Conservation (phyloP, 2,888 invertebrate genomes). For the Alloplasta piceator region DNA sequence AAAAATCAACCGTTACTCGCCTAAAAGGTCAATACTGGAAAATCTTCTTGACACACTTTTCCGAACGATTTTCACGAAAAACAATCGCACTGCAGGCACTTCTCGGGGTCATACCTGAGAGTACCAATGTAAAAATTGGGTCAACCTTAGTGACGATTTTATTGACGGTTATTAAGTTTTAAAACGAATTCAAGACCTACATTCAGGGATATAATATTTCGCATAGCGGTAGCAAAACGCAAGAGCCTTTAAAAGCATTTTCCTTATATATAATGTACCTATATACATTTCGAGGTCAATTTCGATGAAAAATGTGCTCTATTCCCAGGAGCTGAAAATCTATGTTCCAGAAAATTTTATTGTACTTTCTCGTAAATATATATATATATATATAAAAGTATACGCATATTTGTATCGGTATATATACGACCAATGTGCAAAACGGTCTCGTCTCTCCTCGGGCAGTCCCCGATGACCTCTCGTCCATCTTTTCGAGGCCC, state of each 20-base stretch:
- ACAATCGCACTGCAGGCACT: constrained; percentile 21
- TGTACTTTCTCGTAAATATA: constrained; percentile 42
- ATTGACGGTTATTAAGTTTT: constrained; percentile 72
- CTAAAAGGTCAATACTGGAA: constrained; percentile 10
- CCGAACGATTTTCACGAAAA: constrained; percentile 53
- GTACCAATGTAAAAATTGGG: constrained; percentile 71
- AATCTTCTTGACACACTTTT: constrained; percentile 62
- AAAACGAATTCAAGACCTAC: constrained; percentile 63
- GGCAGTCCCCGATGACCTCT: constrained; percentile 28
- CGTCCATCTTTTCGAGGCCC: constrained; percentile 42
- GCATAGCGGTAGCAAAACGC: constrained; percentile 45
- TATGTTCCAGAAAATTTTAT: constrained; percentile 55
- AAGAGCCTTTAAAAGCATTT: constrained; percentile 21
- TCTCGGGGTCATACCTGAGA: constrained; percentile 61
- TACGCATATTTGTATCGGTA: not conserved
- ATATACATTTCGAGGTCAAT: no score
- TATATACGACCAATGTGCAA: constrained; percentile 47
- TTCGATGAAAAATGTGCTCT: constrained; percentile 34
- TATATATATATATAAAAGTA: not conserved
- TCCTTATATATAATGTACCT: no score
- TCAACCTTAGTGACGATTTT: constrained; percentile 69
- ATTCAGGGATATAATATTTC: constrained; percentile 28
- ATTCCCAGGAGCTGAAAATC: constrained; percentile 26
- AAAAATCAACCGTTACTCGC: constrained; percentile 22
- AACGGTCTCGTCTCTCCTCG: constrained; percentile 48